A percentile compares a stretch with the other conserved stretches of the same genome.
Evolutionary conservation across 2,888 invertebrate genomes (phyloP).

Genomic region (Petrolisthes manimaculis): DNA sequence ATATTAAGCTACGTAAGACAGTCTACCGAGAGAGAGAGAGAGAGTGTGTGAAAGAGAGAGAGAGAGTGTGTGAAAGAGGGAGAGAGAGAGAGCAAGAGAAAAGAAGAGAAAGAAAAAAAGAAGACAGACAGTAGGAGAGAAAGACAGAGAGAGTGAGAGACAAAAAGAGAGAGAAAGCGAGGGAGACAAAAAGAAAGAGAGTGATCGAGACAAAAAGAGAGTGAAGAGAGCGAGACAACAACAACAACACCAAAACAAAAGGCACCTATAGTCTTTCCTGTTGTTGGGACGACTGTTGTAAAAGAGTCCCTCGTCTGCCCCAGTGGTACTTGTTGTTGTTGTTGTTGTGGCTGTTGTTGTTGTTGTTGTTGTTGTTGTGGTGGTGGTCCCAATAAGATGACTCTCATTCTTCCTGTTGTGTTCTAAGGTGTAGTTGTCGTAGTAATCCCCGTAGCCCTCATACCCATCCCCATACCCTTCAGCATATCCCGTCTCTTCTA

Average conservation of each 20-base stretch:
- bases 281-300: conserved; percentile 88
- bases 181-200: not conserved
- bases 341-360: too few relatives aligned
- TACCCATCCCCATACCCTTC: conserved; percentile 67
- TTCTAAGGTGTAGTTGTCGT: conserved; percentile 40
- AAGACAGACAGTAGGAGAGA: conserved; percentile 8
- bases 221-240: conserved; percentile 31
- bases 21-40: not conserved
- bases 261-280: conserved; percentile 75
- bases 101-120: not conserved
- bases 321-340: conserved; percentile 64
- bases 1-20: conserved; percentile 14
- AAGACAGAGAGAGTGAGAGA: not conserved
- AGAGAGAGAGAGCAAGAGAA: not conserved
- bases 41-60: not conserved
- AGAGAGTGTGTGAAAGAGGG: not conserved
- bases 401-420: conserved; percentile 56
- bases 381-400: not conserved
- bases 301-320: conserved; percentile 75
- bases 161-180: not conserved
- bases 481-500: conserved; percentile 67
- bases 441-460: conserved; percentile 70
- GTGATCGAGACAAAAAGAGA: not conserved
- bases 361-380: conserved; percentile 66
- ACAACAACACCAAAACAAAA: conserved; percentile 54